These are phyloP conservation scores for Knipowitschia caucasica DNA, from an alignment of 2,797 vertebrate species.

Conservation along the genomic window DNA sequence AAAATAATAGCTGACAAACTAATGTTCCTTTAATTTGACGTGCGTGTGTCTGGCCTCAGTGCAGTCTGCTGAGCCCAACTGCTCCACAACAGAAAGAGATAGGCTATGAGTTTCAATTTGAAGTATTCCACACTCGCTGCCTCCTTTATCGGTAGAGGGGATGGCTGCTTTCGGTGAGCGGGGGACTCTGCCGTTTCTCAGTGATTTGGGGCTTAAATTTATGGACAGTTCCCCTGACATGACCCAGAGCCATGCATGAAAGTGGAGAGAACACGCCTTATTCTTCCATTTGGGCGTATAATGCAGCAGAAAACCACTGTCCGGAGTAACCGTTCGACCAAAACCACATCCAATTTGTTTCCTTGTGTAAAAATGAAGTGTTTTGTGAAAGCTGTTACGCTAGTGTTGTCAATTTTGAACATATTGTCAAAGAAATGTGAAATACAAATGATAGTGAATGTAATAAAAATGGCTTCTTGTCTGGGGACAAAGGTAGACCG, in stretches of 20 bases:
- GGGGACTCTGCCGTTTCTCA: constrained; percentile 23
- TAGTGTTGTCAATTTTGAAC: neutral
- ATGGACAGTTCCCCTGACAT: constrained; percentile 17
- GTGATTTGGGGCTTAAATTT: constrained; percentile 28
- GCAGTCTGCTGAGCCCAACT: constrained; percentile 17
- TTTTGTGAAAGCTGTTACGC: neutral
- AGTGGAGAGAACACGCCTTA: constrained; percentile 23
- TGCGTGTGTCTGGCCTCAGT: constrained; percentile 4
- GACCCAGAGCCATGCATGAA: constrained; percentile 33
- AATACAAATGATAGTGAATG: no score
- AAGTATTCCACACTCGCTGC: constrained; percentile 49
- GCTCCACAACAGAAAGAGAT: constrained; percentile 37
- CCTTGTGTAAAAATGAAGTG: neutral
- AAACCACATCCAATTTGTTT: neutral
- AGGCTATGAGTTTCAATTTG: constrained; percentile 50
- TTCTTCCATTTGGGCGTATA: neutral
- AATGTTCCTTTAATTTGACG: no score
- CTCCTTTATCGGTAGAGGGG: constrained; percentile 31
- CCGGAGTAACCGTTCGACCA: neutral
- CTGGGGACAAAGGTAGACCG: no score
- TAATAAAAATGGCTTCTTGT: no score
- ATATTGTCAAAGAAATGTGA: no score
- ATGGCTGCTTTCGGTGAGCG: constrained; percentile 17
- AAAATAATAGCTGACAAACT: no score
- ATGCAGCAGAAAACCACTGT: neutral